Evolutionary conservation across 2,888 invertebrate genomes (phyloP).

Genomic region (Synergus gifuensis): DNA sequence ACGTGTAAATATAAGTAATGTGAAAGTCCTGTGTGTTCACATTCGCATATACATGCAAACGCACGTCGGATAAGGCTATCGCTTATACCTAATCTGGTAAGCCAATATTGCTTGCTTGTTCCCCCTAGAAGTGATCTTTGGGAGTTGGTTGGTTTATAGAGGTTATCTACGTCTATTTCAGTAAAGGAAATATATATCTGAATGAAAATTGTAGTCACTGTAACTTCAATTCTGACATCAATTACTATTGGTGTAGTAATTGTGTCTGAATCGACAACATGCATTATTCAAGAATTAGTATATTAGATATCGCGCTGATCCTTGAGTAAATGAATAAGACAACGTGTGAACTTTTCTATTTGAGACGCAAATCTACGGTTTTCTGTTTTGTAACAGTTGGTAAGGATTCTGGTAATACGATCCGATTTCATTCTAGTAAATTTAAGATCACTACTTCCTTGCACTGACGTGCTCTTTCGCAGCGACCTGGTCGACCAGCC

Average conservation of each 20-base stretch:
- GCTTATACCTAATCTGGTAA: conserved; percentile 62
- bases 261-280: background rate
- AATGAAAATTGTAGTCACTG: too few relatives aligned
- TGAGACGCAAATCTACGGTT: background rate
- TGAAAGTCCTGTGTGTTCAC: background rate
- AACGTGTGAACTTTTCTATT: background rate
- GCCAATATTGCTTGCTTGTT: conserved; percentile 63
- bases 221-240: too few relatives aligned
- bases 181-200: too few relatives aligned
- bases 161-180: background rate
- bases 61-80: conserved; percentile 58
- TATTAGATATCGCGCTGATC: too few relatives aligned
- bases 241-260: background rate
- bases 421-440: conserved; percentile 35
- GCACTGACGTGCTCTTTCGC: conserved; percentile 25
- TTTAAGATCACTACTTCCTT: conserved; percentile 4
- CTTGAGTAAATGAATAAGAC: background rate
- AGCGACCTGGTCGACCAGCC: conserved; percentile 59
- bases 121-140: conserved; percentile 31
- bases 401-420: conserved; percentile 34
- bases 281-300: background rate
- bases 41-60: background rate
- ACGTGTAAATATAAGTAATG: conserved; percentile 25
- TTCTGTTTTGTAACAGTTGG: conserved; percentile 12
- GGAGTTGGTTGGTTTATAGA: background rate